Evolutionary conservation across 2,113 vertebrate genomes (phyloP).

Genomic region (Pithys albifrons): DNA sequence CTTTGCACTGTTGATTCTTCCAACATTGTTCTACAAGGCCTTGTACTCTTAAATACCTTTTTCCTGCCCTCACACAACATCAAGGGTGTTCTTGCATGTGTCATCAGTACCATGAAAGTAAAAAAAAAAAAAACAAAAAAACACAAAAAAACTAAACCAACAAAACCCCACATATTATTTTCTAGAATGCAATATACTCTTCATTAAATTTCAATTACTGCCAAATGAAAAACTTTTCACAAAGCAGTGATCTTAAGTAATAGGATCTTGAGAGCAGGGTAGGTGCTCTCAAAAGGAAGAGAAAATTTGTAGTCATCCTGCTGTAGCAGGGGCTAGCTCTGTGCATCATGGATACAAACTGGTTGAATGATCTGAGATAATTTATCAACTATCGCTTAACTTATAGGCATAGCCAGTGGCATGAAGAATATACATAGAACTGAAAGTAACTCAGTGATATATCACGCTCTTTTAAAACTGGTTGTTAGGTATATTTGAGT

Average conservation of each 20-base stretch:
- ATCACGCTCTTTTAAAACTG: neutral
- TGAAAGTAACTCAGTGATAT: too few relatives aligned
- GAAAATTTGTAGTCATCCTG: fast-evolving
- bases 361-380: neutral
- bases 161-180: neutral
- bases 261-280: fast-evolving
- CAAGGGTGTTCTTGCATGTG: too few relatives aligned
- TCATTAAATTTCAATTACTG: neutral
- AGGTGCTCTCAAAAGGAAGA: neutral
- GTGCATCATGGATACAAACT: neutral
- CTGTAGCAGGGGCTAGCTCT: neutral
- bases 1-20: neutral
- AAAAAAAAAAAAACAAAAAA: too few relatives aligned
- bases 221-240: neutral
- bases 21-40: too few relatives aligned
- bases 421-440: neutral
- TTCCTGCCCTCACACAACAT: too few relatives aligned
- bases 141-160: too few relatives aligned
- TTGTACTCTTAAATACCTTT: too few relatives aligned
- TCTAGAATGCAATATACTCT: neutral
- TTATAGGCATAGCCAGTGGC: neutral
- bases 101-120: too few relatives aligned
- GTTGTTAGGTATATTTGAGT: neutral
- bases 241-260: neutral
- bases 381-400: neutral